Percentiles rank a stretch among this genome's conserved stretches.
phyloP scores from a whole-genome alignment of 1,140 invertebrate species.

The Littorina saxatilis region DNA sequence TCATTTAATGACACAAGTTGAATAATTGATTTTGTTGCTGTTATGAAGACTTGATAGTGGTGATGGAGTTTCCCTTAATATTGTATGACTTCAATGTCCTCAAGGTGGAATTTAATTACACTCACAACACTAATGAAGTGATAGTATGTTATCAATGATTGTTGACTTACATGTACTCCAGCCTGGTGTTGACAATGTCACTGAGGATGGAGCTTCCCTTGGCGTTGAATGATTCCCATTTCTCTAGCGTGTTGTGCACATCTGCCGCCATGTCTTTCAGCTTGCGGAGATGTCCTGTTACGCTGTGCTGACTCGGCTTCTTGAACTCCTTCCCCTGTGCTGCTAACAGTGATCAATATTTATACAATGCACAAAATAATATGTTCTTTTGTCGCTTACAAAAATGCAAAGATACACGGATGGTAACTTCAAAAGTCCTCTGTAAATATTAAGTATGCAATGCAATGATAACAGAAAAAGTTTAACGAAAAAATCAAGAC shows the following conservation, averaged over 20 bases:
- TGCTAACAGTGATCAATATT: neutral
- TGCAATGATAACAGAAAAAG: neutral
- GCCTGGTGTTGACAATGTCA: constrained; percentile 65
- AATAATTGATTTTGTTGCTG: no score
- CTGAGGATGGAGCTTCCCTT: constrained; percentile 60
- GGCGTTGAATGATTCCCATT: constrained; percentile 58
- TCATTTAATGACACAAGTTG: no score
- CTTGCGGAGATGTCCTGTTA: constrained; percentile 65
- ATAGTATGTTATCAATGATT: no score
- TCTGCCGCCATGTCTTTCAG: constrained; percentile 68
- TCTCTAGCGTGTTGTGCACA: constrained; percentile 61
- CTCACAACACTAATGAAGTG: no score
- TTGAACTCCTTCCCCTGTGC: neutral
- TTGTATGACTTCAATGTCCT: no score
- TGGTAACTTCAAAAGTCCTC: neutral
- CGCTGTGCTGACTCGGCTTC: constrained; percentile 35
- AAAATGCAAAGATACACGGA: neutral
- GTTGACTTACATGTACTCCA: constrained; percentile 60
- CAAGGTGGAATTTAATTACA: no score
- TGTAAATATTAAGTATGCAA: neutral
- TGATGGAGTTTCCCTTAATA: no score
- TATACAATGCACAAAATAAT: neutral
- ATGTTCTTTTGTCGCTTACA: neutral
- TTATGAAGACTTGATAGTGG: no score
- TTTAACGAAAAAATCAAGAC: no score